phyloP scores from a whole-genome alignment of 2,113 vertebrate genomes.

The Seriola dumerili region DNA sequence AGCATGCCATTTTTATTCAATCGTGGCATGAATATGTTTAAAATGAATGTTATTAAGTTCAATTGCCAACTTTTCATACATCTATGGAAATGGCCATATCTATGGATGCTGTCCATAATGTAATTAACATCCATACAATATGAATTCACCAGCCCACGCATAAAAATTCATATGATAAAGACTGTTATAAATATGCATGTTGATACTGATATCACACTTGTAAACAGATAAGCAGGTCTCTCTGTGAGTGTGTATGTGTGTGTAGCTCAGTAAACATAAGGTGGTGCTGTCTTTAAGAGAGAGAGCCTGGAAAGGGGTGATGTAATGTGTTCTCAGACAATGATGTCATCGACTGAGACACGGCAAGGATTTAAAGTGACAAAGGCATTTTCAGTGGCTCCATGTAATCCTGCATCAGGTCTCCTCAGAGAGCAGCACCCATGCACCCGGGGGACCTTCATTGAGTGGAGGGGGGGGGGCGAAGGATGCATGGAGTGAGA shows the following conservation, averaged over 20 bases:
- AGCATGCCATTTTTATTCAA: not conserved
- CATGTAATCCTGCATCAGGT: constrained; percentile 71
- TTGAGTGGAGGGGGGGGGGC: not conserved
- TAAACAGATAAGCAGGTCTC: constrained; percentile 71
- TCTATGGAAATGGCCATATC: not conserved
- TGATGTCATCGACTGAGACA: constrained; percentile 87
- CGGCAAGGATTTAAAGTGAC: constrained; percentile 83
- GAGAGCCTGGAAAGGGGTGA: constrained; percentile 86
- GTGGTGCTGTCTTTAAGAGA: constrained; percentile 82
- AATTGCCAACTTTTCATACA: constrained; percentile 6
- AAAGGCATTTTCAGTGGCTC: constrained; percentile 77
- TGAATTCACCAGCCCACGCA: constrained; percentile 1
- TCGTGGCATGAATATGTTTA: constrained; percentile 1
- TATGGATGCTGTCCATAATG: not conserved
- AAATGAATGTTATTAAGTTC: not conserved
- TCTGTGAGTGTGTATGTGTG: constrained; percentile 41
- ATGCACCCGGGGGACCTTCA: constrained; percentile 47
- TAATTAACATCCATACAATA: constrained; percentile 15
- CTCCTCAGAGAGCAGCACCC: constrained; percentile 61
- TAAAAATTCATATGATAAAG: not conserved
- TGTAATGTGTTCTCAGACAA: constrained; percentile 89
- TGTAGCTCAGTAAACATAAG: constrained; percentile 77
- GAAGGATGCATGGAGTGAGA: constrained; percentile 4
- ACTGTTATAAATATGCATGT: constrained; percentile 59
- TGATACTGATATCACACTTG: constrained; percentile 62